Conservation (phyloP, 2,888 invertebrate species). For the Cephus sareptanus region DNA sequence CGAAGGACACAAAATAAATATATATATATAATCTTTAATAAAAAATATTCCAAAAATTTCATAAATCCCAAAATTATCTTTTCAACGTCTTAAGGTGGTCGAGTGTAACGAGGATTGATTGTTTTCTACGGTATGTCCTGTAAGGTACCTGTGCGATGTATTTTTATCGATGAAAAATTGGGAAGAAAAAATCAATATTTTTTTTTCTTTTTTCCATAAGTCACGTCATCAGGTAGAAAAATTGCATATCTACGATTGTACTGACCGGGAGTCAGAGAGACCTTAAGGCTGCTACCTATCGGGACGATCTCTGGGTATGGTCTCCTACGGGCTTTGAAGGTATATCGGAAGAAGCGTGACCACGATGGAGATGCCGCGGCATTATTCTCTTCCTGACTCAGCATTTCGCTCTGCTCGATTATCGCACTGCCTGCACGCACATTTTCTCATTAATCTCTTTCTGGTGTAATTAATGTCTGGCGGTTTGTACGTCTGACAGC, state of each 20-base stretch:
- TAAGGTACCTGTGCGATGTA: too few species aligned
- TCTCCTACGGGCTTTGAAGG: background rate
- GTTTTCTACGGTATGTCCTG: too few species aligned
- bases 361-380: conserved; percentile 28
- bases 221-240: background rate
- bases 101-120: too few species aligned
- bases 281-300: background rate
- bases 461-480: conserved; percentile 52
- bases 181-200: too few species aligned
- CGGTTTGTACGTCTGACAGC: conserved; percentile 43
- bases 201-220: too few species aligned
- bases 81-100: too few species aligned
- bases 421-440: conserved; percentile 39
- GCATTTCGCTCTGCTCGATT: conserved; percentile 43
- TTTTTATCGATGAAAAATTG: too few species aligned
- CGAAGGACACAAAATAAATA: background rate
- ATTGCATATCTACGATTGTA: background rate
- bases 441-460: conserved; percentile 54
- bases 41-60: background rate
- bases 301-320: background rate
- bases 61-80: too few species aligned
- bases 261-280: background rate
- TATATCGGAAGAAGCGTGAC: conserved; percentile 31
- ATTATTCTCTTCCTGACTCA: conserved; percentile 41
- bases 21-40: background rate